Percentiles rank a stretch among this genome's conserved stretches.
Conservation (phyloP, 2,797 vertebrate species). For the Cossypha polioptera region DNA sequence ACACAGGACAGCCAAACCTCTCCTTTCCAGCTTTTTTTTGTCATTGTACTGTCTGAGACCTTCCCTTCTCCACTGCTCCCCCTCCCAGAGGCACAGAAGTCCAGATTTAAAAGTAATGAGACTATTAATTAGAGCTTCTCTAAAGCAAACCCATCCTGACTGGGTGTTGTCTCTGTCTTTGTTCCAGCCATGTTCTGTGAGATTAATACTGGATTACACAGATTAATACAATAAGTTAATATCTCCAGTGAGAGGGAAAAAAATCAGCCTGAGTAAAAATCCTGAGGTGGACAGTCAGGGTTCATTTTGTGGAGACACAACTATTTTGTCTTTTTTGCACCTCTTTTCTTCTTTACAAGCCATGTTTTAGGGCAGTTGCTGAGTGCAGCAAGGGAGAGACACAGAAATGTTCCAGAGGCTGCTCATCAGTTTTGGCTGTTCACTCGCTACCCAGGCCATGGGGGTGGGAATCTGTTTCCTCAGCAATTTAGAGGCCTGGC, state of each 20-base stretch:
- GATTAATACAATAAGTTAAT: constrained; percentile 29
- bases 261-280: not conserved
- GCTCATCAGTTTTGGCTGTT: not conserved
- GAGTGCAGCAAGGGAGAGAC: not conserved
- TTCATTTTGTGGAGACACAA: not conserved
- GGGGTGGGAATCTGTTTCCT: not conserved
- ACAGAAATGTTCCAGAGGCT: not conserved
- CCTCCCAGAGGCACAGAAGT: constrained; percentile 54
- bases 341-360: not conserved
- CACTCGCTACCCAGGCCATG: accelerated
- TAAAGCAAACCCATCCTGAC: constrained; percentile 64
- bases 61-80: not conserved
- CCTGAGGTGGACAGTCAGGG: not conserved
- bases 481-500: not conserved
- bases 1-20: constrained; percentile 62
- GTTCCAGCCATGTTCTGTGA: not conserved
- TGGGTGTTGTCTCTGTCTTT: constrained; percentile 52
- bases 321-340: not conserved
- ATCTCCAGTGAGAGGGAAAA: not conserved
- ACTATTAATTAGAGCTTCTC: constrained; percentile 83
- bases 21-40: constrained; percentile 48
- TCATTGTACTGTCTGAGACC: not conserved
- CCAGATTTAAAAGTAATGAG: constrained; percentile 82
- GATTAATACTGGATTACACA: constrained; percentile 35
- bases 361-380: not conserved